Conservation (phyloP, 2,113 vertebrate genomes). For the Rhegmatorhina hoffmannsi region DNA sequence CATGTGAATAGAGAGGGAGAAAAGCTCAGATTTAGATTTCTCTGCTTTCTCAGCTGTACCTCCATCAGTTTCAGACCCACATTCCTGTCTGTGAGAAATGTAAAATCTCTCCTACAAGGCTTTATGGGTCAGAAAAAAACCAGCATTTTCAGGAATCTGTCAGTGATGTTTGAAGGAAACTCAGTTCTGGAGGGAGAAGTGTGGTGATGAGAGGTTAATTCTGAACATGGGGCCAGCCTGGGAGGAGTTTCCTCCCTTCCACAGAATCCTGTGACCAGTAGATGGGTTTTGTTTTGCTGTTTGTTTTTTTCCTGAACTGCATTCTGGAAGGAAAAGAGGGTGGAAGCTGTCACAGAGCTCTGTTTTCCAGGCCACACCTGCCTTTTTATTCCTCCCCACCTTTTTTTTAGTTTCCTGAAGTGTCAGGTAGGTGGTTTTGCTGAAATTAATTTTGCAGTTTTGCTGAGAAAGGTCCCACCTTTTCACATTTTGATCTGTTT, state of each 20-base stretch:
- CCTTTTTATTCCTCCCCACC: background rate
- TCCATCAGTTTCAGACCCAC: background rate
- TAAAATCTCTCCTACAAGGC: background rate
- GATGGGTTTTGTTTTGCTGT: background rate
- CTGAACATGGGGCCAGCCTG: accelerated
- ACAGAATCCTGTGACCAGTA: background rate
- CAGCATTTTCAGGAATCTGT: background rate
- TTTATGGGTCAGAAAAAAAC: background rate
- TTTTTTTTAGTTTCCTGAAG: background rate
- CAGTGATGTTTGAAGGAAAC: background rate
- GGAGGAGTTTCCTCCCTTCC: background rate
- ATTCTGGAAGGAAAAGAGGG: background rate
- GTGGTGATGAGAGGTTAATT: background rate
- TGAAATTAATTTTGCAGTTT: background rate
- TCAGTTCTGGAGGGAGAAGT: background rate
- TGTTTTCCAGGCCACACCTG: background rate
- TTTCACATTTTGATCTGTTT: background rate
- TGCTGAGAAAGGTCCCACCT: background rate
- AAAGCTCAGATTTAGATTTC: background rate
- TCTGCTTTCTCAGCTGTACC: background rate
- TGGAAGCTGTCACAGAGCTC: background rate
- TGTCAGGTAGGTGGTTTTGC: background rate
- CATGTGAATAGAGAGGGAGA: accelerated
- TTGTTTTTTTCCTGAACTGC: background rate
- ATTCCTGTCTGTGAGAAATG: background rate